These are phyloP conservation scores for Cactoblastis cactorum DNA, from an alignment of 2,888 invertebrate genomes.

Conservation along the genomic window DNA sequence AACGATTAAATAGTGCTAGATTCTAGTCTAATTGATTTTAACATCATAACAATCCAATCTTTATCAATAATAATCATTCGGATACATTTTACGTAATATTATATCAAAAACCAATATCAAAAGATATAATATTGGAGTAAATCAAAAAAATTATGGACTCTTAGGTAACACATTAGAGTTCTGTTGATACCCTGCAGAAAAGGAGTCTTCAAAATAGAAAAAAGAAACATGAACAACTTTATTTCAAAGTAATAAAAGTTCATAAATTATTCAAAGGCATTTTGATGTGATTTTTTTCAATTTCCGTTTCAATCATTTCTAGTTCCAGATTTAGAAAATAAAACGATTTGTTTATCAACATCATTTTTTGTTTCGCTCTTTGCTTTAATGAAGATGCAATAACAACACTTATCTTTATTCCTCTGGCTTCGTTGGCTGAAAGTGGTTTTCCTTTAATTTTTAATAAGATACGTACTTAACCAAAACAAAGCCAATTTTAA, in stretches of 20 bases:
- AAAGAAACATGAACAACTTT: not conserved
- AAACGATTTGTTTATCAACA: not conserved
- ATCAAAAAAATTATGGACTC: too few relatives aligned
- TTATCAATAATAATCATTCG: too few relatives aligned
- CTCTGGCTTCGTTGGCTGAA: conserved; percentile 17
- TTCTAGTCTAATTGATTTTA: too few relatives aligned
- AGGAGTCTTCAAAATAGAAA: too few relatives aligned
- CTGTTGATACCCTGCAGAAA: too few relatives aligned
- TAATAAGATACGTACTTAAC: conserved; percentile 23
- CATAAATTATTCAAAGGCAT: conserved; percentile 10
- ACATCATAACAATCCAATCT: too few relatives aligned
- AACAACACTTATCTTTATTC: conserved; percentile 11
- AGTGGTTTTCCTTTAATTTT: conserved; percentile 23
- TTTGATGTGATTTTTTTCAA: conserved; percentile 3
- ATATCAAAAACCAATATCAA: too few relatives aligned
- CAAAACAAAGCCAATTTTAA: conserved; percentile 39
- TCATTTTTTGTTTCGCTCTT: not conserved
- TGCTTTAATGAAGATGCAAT: conserved; percentile 19
- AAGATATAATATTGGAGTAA: too few relatives aligned
- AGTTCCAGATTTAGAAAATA: not conserved
- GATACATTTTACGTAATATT: too few relatives aligned
- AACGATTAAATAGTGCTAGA: too few relatives aligned
- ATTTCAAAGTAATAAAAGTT: not conserved
- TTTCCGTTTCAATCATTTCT: conserved; percentile 11
- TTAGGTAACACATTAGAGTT: too few relatives aligned